Base-by-base conservation (phyloP, 2,113 vertebrate species). In the Cheilinus undulatus region DNA sequence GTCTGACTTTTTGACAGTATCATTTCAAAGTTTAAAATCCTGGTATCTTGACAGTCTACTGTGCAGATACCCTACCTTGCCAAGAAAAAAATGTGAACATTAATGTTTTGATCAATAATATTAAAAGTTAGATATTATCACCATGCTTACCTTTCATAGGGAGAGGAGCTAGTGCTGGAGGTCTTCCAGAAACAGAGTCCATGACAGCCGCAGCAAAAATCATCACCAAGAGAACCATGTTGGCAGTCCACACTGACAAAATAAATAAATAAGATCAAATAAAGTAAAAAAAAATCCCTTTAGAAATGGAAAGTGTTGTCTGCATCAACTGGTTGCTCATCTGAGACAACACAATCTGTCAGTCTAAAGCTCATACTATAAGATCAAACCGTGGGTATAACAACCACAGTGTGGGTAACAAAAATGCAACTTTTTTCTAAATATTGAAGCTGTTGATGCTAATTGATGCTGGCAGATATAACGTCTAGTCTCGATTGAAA, bases 141-240 rank as follows among this genome's bases (percentile, higher is more conserved):
- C 15, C 14, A 10, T 0, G 3, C 56, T 86, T 46, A 91, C 92
- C 88, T 87, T 77, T 69, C 23, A 69, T 38, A 1, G 73, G 72
- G 27, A 86, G 70, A 52, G 80, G 38, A 76, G 82, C 74, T 3
- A 87, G 52, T 0, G 7, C 2, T 0, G 7, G 3, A 26, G 46
- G 54, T 43, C 2, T 19, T 67, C 83, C 87, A 22, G 15, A 9
- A n/a, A 62, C 84, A 0, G 50, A 26, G 10, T 20, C 23, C 0
- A 59, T 7, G 28, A 69, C 1, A 56, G 78, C 5, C 23, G 58
- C 13, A 20, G 48, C 43, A 5, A 77, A 20, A 23, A 81, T 22
- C 20, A 89, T 1, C 0, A 28, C 12, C 22, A 69, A 45, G 40
- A 5, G 15, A 17, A 60, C 32, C 86, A 82, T 85, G 71, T 42